Percentiles rank a stretch among this genome's conserved stretches.
Conservation (phyloP, 1,140 invertebrate species). For the Lineus longissimus region DNA sequence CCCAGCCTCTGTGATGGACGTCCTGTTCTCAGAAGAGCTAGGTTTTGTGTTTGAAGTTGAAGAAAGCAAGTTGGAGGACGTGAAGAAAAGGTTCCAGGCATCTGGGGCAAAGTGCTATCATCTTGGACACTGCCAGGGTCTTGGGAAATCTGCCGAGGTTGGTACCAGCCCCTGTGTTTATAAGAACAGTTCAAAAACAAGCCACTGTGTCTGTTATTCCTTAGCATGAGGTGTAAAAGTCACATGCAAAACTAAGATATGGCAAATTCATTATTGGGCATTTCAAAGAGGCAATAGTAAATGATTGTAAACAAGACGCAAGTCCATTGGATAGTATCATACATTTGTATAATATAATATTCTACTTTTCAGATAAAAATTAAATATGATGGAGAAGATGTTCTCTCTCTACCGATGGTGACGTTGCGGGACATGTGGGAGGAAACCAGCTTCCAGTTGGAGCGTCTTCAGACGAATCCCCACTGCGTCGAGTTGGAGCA, state of each 20-base stretch:
- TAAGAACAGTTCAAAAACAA: neutral
- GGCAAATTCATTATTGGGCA: too few relatives aligned
- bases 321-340: too few relatives aligned
- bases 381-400: conserved; percentile 59
- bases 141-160: neutral
- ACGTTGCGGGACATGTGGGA: conserved; percentile 83
- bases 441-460: conserved; percentile 88
- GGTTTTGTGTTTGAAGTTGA: conserved; percentile 86
- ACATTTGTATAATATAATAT: neutral
- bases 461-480: conserved; percentile 75
- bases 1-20: conserved; percentile 56
- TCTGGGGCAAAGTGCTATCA: conserved; percentile 63
- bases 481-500: conserved; percentile 75
- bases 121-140: conserved; percentile 66
- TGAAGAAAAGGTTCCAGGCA: conserved; percentile 62
- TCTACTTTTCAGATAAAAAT: conserved; percentile 57
- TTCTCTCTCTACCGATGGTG: conserved; percentile 65
- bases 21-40: conserved; percentile 86
- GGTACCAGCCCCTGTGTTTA: too few relatives aligned
- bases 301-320: too few relatives aligned
- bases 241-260: too few relatives aligned
- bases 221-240: too few relatives aligned
- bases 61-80: conserved; percentile 57
- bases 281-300: too few relatives aligned
- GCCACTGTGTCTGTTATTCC: neutral